These are phyloP conservation scores for Alligator mississippiensis DNA, from an alignment of 2,113 vertebrate species.

Conservation along the genomic window DNA sequence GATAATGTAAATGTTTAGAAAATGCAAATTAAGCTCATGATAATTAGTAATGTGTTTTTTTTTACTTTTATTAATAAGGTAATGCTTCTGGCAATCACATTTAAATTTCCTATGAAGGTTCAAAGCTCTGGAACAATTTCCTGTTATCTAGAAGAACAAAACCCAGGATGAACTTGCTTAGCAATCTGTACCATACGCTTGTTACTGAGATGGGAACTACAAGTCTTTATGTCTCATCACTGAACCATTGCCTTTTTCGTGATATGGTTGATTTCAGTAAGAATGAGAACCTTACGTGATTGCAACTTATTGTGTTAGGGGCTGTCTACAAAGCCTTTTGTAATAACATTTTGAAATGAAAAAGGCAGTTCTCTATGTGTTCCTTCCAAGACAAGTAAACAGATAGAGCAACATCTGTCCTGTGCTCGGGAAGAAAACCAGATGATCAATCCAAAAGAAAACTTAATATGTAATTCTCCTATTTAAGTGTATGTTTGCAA, in stretches of 20 bases:
- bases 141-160: slow-evolving; percentile 38
- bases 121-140: slow-evolving; percentile 63
- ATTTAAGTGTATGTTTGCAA: slow-evolving; percentile 47
- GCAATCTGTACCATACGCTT: not conserved
- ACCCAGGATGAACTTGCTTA: slow-evolving; percentile 16
- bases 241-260: slow-evolving; percentile 1
- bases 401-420: slow-evolving; percentile 39
- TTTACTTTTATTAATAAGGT: slow-evolving; percentile 77
- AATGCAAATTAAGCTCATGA: slow-evolving; percentile 73
- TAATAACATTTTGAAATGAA: slow-evolving; percentile 63
- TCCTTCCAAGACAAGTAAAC: slow-evolving; percentile 19
- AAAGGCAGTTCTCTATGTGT: slow-evolving; percentile 9
- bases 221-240: not conserved
- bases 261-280: not conserved
- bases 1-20: slow-evolving; percentile 78
- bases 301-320: slow-evolving; percentile 9
- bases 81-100: slow-evolving; percentile 76
- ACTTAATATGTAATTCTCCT: slow-evolving; percentile 20
- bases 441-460: slow-evolving; percentile 42
- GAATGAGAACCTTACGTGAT: not conserved
- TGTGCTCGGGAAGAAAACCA: not conserved
- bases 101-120: slow-evolving; percentile 75
- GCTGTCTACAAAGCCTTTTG: slow-evolving; percentile 10
- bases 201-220: not conserved
- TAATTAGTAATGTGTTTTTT: slow-evolving; percentile 78